A percentile compares a stretch with the other conserved stretches of the same genome.
phyloP scores from a whole-genome alignment of 2,888 invertebrate genomes.

The Perdita meconis region DNA sequence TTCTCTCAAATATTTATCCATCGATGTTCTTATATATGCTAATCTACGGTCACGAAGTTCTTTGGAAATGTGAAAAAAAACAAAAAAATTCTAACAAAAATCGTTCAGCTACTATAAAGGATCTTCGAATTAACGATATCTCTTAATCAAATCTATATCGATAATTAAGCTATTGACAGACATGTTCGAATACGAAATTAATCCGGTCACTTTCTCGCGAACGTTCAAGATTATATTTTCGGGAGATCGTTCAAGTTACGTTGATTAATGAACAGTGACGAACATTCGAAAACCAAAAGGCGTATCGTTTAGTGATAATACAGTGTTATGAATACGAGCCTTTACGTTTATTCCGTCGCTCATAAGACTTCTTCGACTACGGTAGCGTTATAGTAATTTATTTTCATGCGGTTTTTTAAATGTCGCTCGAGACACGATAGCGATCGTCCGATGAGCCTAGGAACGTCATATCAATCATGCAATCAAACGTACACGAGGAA shows the following conservation, averaged over 20 bases:
- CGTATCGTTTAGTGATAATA: constrained; percentile 53
- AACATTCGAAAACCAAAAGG: constrained; percentile 24
- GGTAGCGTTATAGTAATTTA: constrained; percentile 82
- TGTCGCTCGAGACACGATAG: constrained; percentile 68
- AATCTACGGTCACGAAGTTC: constrained; percentile 1
- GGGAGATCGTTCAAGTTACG: too few relatives aligned
- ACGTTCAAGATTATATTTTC: not conserved
- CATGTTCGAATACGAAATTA: not conserved
- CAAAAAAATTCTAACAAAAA: constrained; percentile 8
- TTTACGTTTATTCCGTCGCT: constrained; percentile 78
- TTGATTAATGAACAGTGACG: not conserved
- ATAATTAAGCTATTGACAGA: constrained; percentile 8
- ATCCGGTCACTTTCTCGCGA: not conserved
- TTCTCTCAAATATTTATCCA: not conserved
- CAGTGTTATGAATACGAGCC: constrained; percentile 60
- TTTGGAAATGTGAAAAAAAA: not conserved
- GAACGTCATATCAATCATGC: constrained; percentile 81
- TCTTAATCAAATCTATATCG: constrained; percentile 18
- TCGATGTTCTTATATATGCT: constrained; percentile 7
- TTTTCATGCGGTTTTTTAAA: constrained; percentile 76
- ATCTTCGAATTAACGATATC: constrained; percentile 20
- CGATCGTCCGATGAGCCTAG: constrained; percentile 70
- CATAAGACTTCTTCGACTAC: constrained; percentile 79
- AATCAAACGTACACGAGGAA: constrained; percentile 77
- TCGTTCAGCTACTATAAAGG: constrained; percentile 16